Conservation (phyloP, 2,113 vertebrate species). For the Pogonocichla stellata region DNA sequence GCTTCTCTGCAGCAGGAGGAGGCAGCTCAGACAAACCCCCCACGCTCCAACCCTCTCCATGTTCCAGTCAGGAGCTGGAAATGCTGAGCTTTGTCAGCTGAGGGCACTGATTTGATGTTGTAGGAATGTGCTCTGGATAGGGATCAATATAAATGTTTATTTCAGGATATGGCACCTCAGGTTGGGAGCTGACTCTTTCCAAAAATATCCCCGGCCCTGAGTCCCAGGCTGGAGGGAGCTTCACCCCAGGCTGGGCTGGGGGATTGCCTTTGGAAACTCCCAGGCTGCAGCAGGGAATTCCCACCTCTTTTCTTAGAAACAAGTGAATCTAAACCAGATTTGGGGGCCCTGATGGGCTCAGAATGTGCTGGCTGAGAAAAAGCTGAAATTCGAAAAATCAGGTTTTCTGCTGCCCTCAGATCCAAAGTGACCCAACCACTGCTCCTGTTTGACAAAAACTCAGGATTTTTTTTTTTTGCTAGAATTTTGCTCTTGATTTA, state of each 20-base stretch:
- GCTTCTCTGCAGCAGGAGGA: background rate
- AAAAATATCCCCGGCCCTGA: background rate
- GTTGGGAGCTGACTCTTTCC: background rate
- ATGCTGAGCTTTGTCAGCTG: background rate
- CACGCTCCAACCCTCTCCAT: rapidly evolving
- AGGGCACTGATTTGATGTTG: background rate
- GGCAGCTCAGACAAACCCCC: background rate
- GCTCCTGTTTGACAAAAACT: background rate
- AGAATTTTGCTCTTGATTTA: background rate
- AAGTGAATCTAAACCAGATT: background rate
- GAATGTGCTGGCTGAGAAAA: background rate
- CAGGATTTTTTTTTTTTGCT: background rate
- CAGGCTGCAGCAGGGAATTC: background rate
- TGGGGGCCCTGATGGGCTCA: background rate
- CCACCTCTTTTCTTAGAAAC: background rate
- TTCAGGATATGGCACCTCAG: background rate
- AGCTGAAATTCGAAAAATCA: background rate
- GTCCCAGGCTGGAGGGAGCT: background rate
- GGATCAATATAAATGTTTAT: background rate
- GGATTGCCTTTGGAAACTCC: conserved; percentile 38
- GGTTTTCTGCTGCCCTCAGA: background rate
- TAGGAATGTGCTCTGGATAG: background rate
- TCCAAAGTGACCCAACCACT: background rate
- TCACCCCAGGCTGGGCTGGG: background rate
- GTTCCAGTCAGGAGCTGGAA: background rate